These are phyloP conservation scores for Sebastes cheni DNA, from an alignment of 2,797 vertebrate species.

Conservation along the genomic window DNA sequence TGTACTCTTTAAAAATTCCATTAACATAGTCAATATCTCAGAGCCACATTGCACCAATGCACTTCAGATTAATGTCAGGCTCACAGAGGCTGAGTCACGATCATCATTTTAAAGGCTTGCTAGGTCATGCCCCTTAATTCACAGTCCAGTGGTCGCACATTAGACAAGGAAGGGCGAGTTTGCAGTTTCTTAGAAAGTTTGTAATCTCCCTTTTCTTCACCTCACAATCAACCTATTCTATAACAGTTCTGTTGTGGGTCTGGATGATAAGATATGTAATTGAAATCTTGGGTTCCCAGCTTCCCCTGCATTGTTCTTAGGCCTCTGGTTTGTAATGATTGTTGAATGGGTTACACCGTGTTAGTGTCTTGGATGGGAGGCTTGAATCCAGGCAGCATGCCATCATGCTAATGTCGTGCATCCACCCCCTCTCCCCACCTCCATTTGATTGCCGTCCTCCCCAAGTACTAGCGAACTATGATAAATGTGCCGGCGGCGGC, in stretches of 20 bases:
- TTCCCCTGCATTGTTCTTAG: neutral
- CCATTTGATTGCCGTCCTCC: conserved; percentile 19
- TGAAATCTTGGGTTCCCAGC: neutral
- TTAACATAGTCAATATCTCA: conserved; percentile 17
- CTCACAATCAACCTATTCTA: neutral
- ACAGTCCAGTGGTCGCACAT: neutral
- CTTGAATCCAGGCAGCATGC: conserved; percentile 8
- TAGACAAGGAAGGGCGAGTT: neutral
- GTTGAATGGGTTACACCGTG: conserved; percentile 4
- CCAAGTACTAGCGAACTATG: conserved; percentile 3
- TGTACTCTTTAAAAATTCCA: conserved; percentile 14
- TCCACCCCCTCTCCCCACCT: neutral
- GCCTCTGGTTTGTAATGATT: conserved; percentile 21
- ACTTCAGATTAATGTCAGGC: conserved; percentile 9
- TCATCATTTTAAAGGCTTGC: conserved; percentile 15
- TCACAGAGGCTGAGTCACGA: neutral
- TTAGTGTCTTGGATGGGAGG: conserved; percentile 9
- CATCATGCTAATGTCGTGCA: conserved; percentile 4
- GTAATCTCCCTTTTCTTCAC: neutral
- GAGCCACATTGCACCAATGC: neutral
- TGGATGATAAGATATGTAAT: neutral
- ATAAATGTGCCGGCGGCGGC: conserved; percentile 26
- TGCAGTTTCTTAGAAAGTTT: neutral
- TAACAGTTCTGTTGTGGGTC: neutral
- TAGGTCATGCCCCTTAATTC: neutral